Base-by-base conservation (phyloP, 2,888 invertebrate species). In the Cylindroiulus punctatus region DNA sequence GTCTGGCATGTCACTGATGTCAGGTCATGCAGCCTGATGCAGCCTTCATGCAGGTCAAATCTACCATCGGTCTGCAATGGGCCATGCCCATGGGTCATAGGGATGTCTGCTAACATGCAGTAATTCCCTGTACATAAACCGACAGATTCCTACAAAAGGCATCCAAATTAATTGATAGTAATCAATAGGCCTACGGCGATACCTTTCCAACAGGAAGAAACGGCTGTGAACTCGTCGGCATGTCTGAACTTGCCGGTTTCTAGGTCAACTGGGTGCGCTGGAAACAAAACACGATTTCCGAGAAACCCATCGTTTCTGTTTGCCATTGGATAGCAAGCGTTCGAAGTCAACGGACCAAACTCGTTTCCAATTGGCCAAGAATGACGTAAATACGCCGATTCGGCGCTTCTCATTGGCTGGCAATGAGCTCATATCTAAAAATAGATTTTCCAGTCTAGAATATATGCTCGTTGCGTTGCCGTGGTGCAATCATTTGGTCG, bases 181-280 rank as follows among this genome's bases (percentile, higher is more conserved):
- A 22, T 57, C 22, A 57, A 7, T 57, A 57, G 57, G 57, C 57
- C 57, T 57, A 52, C 44, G 22, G 7, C 0, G 5, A 57, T 57
- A 57, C 57, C 57, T 57, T 57, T 57, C 57, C 57, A 7, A 57
- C 57, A 57, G 57, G 57, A 57, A 57, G 57, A 22, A 57, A 57
- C 57, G 57, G 7, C 4, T 57, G 22, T 0, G 22, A 22, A 10
- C 57, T 22, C 4, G 57, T 22, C 4, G 57, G 57, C 57, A 57
- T 57, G 57, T 57, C 57, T 22, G 19, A 22, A 22, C 57, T 57
- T 57, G 57, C 57, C 57, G 22, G 57, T 57, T 57, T 57, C 57
- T 57, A 57, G 57, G 57, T 57, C 57, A 57, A n/a, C 19, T 57
- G 57, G 22, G 57, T 19, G 10, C 19, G 22, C 10, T 22, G 22